These are phyloP conservation scores for Prorops nasuta DNA, from an alignment of 1,140 invertebrate species.

Conservation along the genomic window DNA sequence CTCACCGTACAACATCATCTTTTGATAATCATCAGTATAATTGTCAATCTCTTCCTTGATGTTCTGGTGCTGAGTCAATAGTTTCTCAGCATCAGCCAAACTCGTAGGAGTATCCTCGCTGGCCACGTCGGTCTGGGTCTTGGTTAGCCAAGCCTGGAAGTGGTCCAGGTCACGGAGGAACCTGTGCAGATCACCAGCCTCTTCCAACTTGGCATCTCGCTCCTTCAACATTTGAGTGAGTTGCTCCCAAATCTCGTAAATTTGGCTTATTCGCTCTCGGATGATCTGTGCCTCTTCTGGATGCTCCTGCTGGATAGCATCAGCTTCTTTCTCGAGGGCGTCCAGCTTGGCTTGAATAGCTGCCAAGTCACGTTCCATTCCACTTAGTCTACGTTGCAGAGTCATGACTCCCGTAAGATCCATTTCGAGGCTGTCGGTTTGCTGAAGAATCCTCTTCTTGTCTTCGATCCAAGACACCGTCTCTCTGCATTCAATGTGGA, in stretches of 20 bases:
- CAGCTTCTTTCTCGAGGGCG: constrained; percentile 88
- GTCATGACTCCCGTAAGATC: constrained; percentile 88
- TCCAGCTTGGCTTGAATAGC: constrained; percentile 97
- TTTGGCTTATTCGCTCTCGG: constrained; percentile 85
- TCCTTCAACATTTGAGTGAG: constrained; percentile 97
- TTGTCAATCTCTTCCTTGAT: constrained; percentile 99
- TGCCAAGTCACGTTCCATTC: constrained; percentile 97
- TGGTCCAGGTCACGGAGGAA: constrained; percentile 99
- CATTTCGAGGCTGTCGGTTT: constrained; percentile 93
- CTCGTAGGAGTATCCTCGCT: constrained; percentile 97
- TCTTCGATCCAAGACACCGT: constrained; percentile 99
- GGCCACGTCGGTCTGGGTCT: constrained; percentile 96
- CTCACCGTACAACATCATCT: constrained; percentile 99
- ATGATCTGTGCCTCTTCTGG: constrained; percentile 95
- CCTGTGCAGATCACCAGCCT: constrained; percentile 96
- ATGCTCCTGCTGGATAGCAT: constrained; percentile 86
- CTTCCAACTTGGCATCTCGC: constrained; percentile 95
- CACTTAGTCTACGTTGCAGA: constrained; percentile 82
- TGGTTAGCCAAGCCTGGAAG: constrained; percentile 98
- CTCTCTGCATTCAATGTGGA: constrained; percentile 99
- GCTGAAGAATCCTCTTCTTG: constrained; percentile 95
- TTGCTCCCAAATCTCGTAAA: constrained; percentile 90
- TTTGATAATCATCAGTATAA: constrained; percentile 95
- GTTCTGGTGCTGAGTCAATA: constrained; percentile 94
- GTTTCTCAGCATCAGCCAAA: constrained; percentile 93